Conservation (phyloP, 1,140 invertebrate genomes). For the Drosophila tani region DNA sequence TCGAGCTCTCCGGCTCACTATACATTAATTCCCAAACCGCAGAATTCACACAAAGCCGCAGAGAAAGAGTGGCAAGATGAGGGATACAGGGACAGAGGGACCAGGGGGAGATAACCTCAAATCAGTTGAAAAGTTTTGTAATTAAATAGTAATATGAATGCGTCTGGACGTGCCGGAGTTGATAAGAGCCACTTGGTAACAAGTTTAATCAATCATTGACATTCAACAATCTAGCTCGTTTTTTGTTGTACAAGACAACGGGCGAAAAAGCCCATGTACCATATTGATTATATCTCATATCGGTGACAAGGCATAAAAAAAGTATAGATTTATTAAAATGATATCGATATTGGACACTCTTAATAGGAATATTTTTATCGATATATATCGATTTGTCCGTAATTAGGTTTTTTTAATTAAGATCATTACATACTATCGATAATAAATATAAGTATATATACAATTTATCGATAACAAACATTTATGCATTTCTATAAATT, state of each 20-base stretch:
- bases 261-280: background rate
- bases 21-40: constrained; percentile 14
- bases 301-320: background rate
- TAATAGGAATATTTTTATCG: no score
- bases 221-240: constrained; percentile 11
- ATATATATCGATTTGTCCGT: no score
- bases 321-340: background rate
- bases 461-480: no score
- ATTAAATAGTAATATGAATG: constrained; percentile 50
- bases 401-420: no score
- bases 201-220: constrained; percentile 45
- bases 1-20: background rate
- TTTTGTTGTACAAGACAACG: constrained; percentile 23
- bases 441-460: no score
- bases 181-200: constrained; percentile 43
- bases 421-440: no score
- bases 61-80: background rate
- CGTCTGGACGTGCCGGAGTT: constrained; percentile 26
- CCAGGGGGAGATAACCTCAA: constrained; percentile 15
- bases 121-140: constrained; percentile 48
- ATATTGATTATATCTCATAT: constrained; percentile 33
- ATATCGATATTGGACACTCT: background rate
- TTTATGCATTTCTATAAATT: no score
- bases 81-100: background rate
- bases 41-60: constrained; percentile 10